Percentiles rank a stretch among this genome's conserved stretches.
phyloP scores from a whole-genome alignment of 2,113 vertebrate genomes.

The Reinhardtius hippoglossoides region DNA sequence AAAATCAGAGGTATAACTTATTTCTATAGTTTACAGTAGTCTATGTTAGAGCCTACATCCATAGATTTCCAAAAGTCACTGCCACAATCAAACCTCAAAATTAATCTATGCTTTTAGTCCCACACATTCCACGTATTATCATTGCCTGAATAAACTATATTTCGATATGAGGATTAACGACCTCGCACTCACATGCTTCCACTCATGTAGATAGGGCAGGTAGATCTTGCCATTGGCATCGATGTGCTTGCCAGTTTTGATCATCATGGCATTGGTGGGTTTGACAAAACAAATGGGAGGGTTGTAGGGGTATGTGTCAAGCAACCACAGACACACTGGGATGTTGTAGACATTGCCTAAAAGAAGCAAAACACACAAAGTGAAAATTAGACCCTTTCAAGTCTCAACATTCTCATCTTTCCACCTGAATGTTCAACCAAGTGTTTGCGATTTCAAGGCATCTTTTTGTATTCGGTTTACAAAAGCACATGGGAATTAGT shows the following conservation, averaged over 20 bases:
- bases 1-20: neutral
- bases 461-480: too few relatives aligned
- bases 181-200: constrained; percentile 90
- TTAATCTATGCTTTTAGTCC: neutral
- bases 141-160: neutral
- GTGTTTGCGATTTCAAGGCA: neutral
- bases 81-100: neutral
- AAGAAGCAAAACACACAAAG: constrained; percentile 41
- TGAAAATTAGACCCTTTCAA: neutral
- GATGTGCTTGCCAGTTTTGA: constrained; percentile 99
- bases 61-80: neutral
- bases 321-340: constrained; percentile 95
- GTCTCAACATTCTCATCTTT: neutral
- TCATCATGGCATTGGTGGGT: constrained; percentile 98
- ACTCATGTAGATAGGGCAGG: constrained; percentile 97
- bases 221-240: constrained; percentile 99
- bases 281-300: constrained; percentile 99
- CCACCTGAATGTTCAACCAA: too few relatives aligned
- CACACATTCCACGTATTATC: neutral
- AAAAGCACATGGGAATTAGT: too few relatives aligned
- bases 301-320: constrained; percentile 98
- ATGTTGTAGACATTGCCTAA: constrained; percentile 97
- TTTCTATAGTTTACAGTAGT: too few relatives aligned
- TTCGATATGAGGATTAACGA: neutral
- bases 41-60: too few relatives aligned